Evolutionary conservation across 2,113 vertebrate species (phyloP).

Genomic region (Daboia siamensis): DNA sequence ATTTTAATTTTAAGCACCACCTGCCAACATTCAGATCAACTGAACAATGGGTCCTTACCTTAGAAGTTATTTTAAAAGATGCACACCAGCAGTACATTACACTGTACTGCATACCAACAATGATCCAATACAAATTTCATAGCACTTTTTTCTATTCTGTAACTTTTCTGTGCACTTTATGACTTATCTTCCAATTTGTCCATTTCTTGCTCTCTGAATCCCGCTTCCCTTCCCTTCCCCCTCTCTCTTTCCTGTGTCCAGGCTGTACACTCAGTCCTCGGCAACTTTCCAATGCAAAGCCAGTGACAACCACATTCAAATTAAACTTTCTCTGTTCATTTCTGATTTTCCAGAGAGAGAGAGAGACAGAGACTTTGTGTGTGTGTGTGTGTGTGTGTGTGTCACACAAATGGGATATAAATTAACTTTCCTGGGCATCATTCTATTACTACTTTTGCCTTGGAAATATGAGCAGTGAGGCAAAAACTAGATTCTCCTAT

Average conservation of each 20-base stretch:
- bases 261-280: too few relatives aligned
- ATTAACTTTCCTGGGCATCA: not conserved
- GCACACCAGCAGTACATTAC: not conserved
- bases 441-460: not conserved
- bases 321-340: not conserved
- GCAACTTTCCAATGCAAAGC: not conserved
- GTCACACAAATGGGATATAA: not conserved
- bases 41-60: not conserved
- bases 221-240: not conserved
- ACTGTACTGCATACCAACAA: not conserved
- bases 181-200: not conserved
- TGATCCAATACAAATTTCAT: not conserved
- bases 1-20: not conserved
- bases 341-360: not conserved
- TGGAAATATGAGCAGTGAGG: not conserved
- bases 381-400: not conserved
- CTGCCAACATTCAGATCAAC: not conserved
- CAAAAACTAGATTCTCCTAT: not conserved
- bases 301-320: not conserved
- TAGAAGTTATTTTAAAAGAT: not conserved
- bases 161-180: not conserved
- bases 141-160: not conserved
- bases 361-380: not conserved
- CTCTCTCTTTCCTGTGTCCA: not conserved
- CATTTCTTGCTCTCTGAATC: not conserved